Base-by-base conservation (phyloP, 2,888 invertebrate genomes). In the Meiosimyza platycephala region DNA sequence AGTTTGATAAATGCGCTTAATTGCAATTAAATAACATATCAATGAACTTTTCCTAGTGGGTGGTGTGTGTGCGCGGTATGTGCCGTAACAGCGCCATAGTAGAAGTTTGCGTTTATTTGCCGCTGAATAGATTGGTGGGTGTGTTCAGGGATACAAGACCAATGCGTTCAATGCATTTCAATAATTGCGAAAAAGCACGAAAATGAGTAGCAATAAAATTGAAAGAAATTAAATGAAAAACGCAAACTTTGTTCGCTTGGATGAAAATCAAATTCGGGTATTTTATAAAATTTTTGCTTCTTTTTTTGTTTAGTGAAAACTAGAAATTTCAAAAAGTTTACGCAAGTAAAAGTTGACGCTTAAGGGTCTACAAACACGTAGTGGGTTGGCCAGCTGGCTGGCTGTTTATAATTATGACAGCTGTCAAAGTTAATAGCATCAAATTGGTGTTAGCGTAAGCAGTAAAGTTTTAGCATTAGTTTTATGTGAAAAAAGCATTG, bases 21-120 rank as follows among this genome's bases (percentile, higher is more conserved):
- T 80, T 80, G 81, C 79, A 78, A 78, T 79, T 80, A 79, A 79
- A 79, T 80, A 75, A 76, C 78, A 77, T 76, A 79, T 76, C 78
- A 78, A 77, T 80, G 75, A 78, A 77, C 78, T 78, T 76, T 72
- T 72, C 70, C 11, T 63, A 5, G 63, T 16, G 52, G 54, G 52
- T 33, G 15, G 22, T n/a, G 28, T 69, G 73, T 74, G 28, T 59
- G 64, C 67, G 60, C 65, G 22, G 13, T 47, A 18, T 63, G 47
- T 18, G 40, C 62, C 22, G 9, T 40, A 28, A 4, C 28, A 28
- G 3, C 3, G 28, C 9, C 9, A 67, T 64, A 59, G 51, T 71
- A 47, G 65, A 50, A 68, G 54, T 74, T 62, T 71, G 54, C 57
- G 68, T 57, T 33, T 50, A 55, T 67, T 28, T 67, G 9, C 11